Base-by-base conservation (phyloP, 2,797 vertebrate species). In the Alfaro cultratus region DNA sequence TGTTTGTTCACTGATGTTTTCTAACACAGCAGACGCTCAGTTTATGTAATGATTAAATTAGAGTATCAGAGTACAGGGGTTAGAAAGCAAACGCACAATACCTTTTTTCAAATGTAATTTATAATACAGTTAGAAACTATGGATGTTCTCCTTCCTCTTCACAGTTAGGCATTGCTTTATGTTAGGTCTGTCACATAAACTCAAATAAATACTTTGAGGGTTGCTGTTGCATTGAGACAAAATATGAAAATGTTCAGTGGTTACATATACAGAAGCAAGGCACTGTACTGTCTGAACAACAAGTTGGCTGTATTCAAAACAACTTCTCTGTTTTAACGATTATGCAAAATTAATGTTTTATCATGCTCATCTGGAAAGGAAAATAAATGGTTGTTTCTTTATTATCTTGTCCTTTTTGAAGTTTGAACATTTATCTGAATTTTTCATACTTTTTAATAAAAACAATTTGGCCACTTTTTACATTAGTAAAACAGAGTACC, bases 191-290 rank as follows among this genome's bases (percentile, higher is more conserved):
- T 39, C 36, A 41, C 64, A 68, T 36, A 64, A 39, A 67, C 62
- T 12, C 16, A 39, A 67, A 34, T 3, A 60, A 60, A 41, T 68
- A 41, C 64, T 41, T 41, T 39, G 36, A 26, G 64, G 64, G 21
- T 39, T 41, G 36, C 41, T 8, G 62, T 36, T 39, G 34, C 15
- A 36, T 1, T 64, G 16, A 41, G 18, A 41, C 18, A 68, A 68
- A 68, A 68, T 68, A 41, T 41, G 18, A 68, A 68, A 39, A 39
- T 68, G 34, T 68, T 68, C 36, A 41, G 62, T 64, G 62, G 31
- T 64, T 68, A 39, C 23, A 39, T 41, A 39, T 26, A 39, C 31
- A 41, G 36, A 68, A 12, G 36, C 64, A 67, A 67, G 9, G 31
- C 62, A 64, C 62, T 64, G 31, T 36, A 64, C 34, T 21, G 34